Percentiles rank a stretch among this genome's conserved stretches.
Evolutionary conservation across 2,113 vertebrate genomes (phyloP).

Genomic region (Marcusenius ussheri): DNA sequence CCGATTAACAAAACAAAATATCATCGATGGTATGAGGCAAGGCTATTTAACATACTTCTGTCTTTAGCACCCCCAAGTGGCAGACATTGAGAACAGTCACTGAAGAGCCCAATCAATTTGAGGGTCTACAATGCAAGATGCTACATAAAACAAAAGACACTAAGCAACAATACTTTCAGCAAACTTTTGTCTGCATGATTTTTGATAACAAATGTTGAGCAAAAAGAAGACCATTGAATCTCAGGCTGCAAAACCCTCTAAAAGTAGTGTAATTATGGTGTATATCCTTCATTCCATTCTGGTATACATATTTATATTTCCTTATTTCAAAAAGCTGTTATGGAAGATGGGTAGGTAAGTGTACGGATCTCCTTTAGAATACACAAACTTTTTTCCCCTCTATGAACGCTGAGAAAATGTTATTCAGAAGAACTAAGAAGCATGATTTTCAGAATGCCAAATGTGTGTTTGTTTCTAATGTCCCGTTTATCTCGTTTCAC

Average conservation of each 20-base stretch:
- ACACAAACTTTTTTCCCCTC: background rate
- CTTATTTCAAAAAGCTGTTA: background rate
- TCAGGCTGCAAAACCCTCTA: background rate
- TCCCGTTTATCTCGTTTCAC: background rate
- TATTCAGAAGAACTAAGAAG: background rate
- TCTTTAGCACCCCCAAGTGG: conserved; percentile 10
- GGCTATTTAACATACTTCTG: background rate
- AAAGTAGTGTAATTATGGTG: background rate
- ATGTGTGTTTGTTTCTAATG: background rate
- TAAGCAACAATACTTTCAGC: background rate
- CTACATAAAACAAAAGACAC: background rate
- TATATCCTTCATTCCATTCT: background rate
- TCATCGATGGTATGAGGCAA: background rate
- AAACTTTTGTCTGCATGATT: background rate
- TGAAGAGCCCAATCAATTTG: background rate
- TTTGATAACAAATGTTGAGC: background rate
- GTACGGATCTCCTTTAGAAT: background rate
- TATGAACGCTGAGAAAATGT: background rate
- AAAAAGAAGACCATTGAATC: background rate
- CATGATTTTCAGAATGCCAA: background rate
- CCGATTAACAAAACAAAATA: background rate
- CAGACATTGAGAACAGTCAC: background rate
- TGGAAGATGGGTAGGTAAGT: background rate
- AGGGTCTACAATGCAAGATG: background rate
- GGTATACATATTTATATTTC: background rate